Percentiles rank a stretch among this genome's conserved stretches.
These are phyloP conservation scores for Phenganax marumi DNA, from an alignment of 92 coral and sea anemone species.

Conservation along the genomic window DNA sequence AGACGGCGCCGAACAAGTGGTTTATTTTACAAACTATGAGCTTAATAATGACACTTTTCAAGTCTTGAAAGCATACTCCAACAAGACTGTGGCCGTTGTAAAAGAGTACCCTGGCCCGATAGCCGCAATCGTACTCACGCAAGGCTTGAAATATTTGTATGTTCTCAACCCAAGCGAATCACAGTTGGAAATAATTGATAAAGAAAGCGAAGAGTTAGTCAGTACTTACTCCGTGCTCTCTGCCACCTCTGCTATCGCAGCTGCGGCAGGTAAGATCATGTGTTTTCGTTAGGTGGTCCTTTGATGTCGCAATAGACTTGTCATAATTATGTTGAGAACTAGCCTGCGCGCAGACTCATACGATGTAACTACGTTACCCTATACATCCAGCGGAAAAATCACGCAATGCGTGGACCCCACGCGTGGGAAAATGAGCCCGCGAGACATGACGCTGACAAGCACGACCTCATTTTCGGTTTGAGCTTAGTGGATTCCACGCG, in stretches of 20 bases:
- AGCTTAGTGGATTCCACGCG: no score
- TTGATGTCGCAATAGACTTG: no score
- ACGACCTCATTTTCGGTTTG: no score
- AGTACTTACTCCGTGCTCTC: not conserved
- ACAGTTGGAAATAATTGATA: constrained; percentile 10
- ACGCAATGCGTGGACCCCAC: no score
- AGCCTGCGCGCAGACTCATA: no score
- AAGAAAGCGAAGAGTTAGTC: not conserved
- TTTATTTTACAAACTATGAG: not conserved
- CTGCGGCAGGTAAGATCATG: constrained; percentile 16
- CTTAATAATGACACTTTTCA: not conserved
- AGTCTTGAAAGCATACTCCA: not conserved
- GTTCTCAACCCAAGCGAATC: constrained; percentile 15
- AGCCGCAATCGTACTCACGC: not conserved
- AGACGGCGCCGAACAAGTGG: constrained; percentile 1
- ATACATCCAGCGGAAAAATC: no score
- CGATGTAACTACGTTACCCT: no score
- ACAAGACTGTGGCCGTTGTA: not conserved
- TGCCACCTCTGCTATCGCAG: constrained; percentile 1
- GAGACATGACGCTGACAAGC: no score
- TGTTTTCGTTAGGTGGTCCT: no score
- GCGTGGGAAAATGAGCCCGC: no score
- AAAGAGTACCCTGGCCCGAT: not conserved
- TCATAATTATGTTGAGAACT: no score
- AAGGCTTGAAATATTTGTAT: constrained; percentile 21